Evolutionary conservation across 1,140 invertebrate species (phyloP).

Genomic region (Phymastichus coffea): DNA sequence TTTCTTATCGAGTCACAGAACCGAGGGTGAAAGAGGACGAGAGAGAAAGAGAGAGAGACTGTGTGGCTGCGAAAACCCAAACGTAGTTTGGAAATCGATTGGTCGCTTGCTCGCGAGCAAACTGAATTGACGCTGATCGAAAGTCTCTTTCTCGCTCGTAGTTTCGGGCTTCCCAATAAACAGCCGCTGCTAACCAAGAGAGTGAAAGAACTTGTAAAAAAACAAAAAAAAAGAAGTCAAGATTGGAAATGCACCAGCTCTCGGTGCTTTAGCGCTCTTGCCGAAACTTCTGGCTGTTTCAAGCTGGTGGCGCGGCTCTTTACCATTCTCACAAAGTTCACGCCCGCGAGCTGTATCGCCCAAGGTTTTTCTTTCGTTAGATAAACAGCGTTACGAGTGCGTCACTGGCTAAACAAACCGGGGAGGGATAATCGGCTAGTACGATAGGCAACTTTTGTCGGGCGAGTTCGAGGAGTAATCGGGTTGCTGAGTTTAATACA

Average conservation of each 20-base stretch:
- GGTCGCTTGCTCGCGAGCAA: neutral
- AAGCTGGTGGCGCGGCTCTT: neutral
- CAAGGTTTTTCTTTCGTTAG: constrained; percentile 4
- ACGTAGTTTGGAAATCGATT: constrained; percentile 8
- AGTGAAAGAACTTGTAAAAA: too few species aligned
- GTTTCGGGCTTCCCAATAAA: neutral
- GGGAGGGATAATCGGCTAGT: too few species aligned
- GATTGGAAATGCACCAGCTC: constrained; percentile 16
- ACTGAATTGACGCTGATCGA: constrained; percentile 9
- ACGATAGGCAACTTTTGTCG: too few species aligned
- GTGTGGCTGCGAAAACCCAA: neutral
- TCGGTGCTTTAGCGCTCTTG: too few species aligned
- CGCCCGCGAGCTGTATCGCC: neutral
- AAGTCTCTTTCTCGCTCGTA: neutral
- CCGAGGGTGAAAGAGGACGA: neutral
- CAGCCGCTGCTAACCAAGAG: neutral
- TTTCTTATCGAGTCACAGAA: too few species aligned
- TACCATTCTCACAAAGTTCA: constrained; percentile 26
- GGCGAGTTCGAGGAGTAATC: too few species aligned
- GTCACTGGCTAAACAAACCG: too few species aligned
- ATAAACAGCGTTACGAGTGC: too few species aligned
- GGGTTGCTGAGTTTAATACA: too few species aligned
- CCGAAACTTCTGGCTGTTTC: too few species aligned
- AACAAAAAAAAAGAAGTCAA: too few species aligned
- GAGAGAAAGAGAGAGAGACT: too few species aligned